Conservation (phyloP, 2,888 invertebrate species). For the Pasiphila rectangulata region DNA sequence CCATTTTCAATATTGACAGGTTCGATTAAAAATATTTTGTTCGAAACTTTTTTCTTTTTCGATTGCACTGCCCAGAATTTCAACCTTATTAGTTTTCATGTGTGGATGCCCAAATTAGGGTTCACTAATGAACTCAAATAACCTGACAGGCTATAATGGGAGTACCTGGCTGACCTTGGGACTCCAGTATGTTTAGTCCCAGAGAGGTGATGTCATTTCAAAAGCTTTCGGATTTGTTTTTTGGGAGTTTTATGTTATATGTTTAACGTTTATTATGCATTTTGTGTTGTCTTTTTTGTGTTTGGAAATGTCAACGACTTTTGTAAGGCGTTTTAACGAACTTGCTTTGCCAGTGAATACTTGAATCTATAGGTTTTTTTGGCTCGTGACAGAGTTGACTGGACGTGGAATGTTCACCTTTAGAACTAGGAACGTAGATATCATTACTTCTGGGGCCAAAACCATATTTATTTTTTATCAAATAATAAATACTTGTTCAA, state of each 20-base stretch:
- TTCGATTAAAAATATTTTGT: slow-evolving; percentile 33
- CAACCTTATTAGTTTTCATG: slow-evolving; percentile 3
- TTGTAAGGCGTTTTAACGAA: slow-evolving; percentile 3
- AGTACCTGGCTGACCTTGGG: slow-evolving; percentile 37
- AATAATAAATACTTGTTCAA: no score
- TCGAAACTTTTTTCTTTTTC: slow-evolving; percentile 18
- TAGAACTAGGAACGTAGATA: no score
- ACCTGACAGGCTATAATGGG: slow-evolving; percentile 30
- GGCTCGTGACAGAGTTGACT: neutral
- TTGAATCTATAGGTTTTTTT: neutral
- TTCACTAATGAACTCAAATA: slow-evolving; percentile 41
- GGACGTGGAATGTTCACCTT: no score
- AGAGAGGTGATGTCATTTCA: slow-evolving; percentile 31
- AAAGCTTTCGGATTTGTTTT: slow-evolving; percentile 19
- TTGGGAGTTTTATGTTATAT: slow-evolving; percentile 20
- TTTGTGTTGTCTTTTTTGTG: slow-evolving; percentile 18
- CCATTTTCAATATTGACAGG: slow-evolving; percentile 32
- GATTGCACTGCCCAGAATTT: slow-evolving; percentile 16
- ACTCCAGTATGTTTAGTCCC: slow-evolving; percentile 30
- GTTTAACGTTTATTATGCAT: slow-evolving; percentile 26
- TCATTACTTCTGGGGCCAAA: neutral
- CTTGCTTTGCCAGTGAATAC: neutral
- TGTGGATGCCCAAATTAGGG: slow-evolving; percentile 29
- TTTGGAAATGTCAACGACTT: slow-evolving; percentile 25
- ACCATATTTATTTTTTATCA: no score